Conservation (phyloP, 2,888 invertebrate genomes). For the Lysandra coridon region DNA sequence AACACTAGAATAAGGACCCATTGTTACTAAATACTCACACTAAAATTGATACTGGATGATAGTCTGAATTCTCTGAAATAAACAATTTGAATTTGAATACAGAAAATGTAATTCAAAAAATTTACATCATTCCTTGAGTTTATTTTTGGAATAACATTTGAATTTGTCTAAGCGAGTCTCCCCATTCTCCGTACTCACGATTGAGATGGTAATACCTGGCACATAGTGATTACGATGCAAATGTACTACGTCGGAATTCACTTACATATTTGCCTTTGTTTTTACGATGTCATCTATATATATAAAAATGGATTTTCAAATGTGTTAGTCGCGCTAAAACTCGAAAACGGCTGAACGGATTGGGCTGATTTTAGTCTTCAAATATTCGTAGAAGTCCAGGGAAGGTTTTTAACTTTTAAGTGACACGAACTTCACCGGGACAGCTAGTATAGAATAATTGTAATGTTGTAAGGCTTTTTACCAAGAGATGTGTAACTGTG, state of each 20-base stretch:
- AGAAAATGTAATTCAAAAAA: neutral
- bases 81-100: neutral
- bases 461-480: neutral
- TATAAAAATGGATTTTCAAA: too few relatives aligned
- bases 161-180: conserved; percentile 40
- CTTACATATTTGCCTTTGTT: conserved; percentile 31
- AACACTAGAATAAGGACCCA: too few relatives aligned
- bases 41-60: too few relatives aligned
- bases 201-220: conserved; percentile 70
- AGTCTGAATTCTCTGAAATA: too few relatives aligned
- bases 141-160: conserved; percentile 17
- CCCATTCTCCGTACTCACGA: conserved; percentile 54
- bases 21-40: too few relatives aligned
- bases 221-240: conserved; percentile 69
- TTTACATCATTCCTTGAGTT: neutral
- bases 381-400: too few relatives aligned
- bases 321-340: too few relatives aligned
- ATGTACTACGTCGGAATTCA: conserved; percentile 49
- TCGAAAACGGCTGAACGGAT: too few relatives aligned
- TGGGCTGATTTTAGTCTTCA: too few relatives aligned
- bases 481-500: too few relatives aligned
- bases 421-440: too few relatives aligned
- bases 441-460: neutral
- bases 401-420: too few relatives aligned
- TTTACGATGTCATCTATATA: neutral